phyloP scores from a whole-genome alignment of 2,113 vertebrate species.

The Bombycilla garrulus region DNA sequence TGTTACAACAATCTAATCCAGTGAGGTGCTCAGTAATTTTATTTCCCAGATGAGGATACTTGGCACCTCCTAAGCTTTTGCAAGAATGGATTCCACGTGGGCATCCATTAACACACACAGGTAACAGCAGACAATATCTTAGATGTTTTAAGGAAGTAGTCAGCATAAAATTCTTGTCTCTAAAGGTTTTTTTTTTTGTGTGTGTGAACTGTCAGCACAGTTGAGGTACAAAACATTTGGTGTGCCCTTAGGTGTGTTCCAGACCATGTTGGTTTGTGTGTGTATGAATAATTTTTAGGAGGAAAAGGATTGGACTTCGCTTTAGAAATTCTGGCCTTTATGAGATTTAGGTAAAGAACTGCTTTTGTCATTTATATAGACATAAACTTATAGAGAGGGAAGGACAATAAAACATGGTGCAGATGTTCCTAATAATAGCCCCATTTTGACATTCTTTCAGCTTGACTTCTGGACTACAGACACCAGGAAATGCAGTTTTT shows the following conservation, averaged over 20 bases:
- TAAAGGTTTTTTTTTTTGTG: background rate
- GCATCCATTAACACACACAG: background rate
- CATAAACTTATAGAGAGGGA: background rate
- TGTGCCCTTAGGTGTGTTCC: background rate
- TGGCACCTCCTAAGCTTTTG: conserved; percentile 1
- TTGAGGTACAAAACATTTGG: background rate
- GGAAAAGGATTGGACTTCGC: background rate
- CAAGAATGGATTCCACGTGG: background rate
- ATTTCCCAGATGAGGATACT: background rate
- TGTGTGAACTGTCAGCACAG: background rate
- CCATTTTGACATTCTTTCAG: conserved; percentile 65
- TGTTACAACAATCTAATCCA: background rate
- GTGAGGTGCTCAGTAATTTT: background rate
- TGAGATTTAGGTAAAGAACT: background rate
- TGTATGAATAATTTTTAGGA: background rate
- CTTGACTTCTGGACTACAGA: conserved; percentile 85
- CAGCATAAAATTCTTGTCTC: background rate
- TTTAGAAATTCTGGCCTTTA: background rate
- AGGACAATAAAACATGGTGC: background rate
- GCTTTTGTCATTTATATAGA: background rate
- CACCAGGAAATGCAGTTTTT: conserved; percentile 85
- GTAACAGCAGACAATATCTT: background rate
- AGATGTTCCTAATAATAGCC: background rate
- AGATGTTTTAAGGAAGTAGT: background rate
- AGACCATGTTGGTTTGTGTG: background rate